Conservation (phyloP, 2,888 invertebrate genomes). For the Xanthorhoe spadicearia region DNA sequence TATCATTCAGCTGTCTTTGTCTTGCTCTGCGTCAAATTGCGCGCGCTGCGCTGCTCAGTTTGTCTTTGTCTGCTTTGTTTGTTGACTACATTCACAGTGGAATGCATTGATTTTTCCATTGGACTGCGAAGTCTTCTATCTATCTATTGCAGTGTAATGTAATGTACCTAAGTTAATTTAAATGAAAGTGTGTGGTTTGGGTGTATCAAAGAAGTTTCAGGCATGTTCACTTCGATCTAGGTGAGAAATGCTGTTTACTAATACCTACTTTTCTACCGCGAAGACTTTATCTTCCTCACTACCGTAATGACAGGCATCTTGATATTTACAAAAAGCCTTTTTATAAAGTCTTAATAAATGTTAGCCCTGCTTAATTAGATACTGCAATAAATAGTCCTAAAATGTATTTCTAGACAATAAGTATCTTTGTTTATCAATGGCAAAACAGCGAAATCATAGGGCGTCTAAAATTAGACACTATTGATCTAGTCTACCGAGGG, state of each 20-base stretch:
- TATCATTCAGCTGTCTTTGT: too few relatives aligned
- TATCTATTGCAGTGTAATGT: background rate
- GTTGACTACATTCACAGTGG: too few relatives aligned
- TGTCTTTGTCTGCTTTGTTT: background rate
- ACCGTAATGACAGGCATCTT: background rate
- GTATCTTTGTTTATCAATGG: too few relatives aligned
- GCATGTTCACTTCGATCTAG: background rate
- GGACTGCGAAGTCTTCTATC: background rate
- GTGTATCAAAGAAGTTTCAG: background rate
- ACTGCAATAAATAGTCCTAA: background rate
- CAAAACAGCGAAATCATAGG: background rate
- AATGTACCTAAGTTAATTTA: background rate
- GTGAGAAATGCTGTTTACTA: too few relatives aligned
- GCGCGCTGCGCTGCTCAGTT: background rate
- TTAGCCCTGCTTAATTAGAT: too few relatives aligned
- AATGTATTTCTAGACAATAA: too few relatives aligned
- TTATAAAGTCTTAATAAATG: too few relatives aligned
- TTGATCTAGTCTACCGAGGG: too few relatives aligned
- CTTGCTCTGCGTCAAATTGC: too few relatives aligned
- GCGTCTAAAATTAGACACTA: too few relatives aligned
- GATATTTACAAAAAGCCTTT: background rate
- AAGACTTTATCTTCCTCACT: background rate
- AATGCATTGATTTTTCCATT: background rate
- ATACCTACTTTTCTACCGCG: too few relatives aligned
- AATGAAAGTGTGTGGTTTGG: background rate